Evolutionary conservation across 2,113 vertebrate genomes (phyloP), one percentile per base, ranked within the genome.

Genomic region (Heliornis fulica): DNA sequence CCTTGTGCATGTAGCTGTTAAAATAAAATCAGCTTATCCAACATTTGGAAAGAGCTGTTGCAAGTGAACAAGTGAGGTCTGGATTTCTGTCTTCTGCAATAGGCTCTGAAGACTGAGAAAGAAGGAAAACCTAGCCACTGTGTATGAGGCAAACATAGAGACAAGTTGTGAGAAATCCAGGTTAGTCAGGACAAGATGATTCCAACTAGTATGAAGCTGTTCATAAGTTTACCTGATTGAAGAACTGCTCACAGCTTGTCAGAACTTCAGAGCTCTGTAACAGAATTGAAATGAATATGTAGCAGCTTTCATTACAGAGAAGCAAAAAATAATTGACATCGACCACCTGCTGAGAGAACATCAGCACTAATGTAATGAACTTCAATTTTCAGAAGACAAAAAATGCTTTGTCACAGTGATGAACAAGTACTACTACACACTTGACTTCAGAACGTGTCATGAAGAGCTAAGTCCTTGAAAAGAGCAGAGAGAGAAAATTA

Each of bases 211-310:
- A 96, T 65, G 79, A 97, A 94, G 84, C 93, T 95, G 89, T 92
- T 97, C 41, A 26, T 69, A 96, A 90, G 72, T 84, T 96, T 97
- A 91, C 91, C 95, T 96, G 84, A 94, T 93, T 95, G 95, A 96
- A 96, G 94, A 95, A 94, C 85, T 95, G 89, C 75, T 93, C 94
- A 96, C 93, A 95, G 94, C 93, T 94, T 96, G 78, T 94, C 96
- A 96, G 90, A 97, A 93, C 88, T 93, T 95, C 84, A 94, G 92
- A 95, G 91, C 83, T 97, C 96, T 97, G 96, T 68, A 97, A 96
- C 75, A 96, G 91, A 96, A 96, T 93, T 96, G 93, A 96, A 93
- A 96, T 93, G 87, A 95, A 25, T 95, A 96, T 95, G 95, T 97
- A 97, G 90, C 80, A 91, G 95, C 78, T 93, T 96, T 94, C 77